phyloP scores from a whole-genome alignment of 2,888 invertebrate species.

The Leistus spinibarbis region DNA sequence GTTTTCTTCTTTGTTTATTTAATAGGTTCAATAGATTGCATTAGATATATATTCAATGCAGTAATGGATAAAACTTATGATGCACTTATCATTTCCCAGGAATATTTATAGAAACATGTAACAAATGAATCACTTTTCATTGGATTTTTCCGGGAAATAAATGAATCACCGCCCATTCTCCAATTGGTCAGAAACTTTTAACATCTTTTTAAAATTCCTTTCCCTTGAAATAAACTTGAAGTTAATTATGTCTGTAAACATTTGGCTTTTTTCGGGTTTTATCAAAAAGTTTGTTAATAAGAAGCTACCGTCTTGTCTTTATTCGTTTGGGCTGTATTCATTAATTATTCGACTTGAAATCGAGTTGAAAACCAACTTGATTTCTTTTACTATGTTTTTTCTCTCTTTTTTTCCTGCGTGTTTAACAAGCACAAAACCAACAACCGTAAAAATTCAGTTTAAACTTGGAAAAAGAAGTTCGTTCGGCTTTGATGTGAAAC shows the following conservation, averaged over 20 bases:
- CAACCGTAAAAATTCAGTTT: slow-evolving; percentile 20
- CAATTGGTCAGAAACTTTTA: background rate
- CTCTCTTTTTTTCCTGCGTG: background rate
- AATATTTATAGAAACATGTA: background rate
- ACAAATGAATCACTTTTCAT: background rate
- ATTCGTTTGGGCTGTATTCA: slow-evolving; percentile 26
- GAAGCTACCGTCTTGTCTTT: slow-evolving; percentile 30
- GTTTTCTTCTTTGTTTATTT: too few relatives aligned
- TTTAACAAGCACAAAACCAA: slow-evolving; percentile 21
- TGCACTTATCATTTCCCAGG: background rate
- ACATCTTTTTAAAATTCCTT: background rate
- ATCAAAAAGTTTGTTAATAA: slow-evolving; percentile 35
- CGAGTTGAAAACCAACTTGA: slow-evolving; percentile 9
- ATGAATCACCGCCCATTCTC: background rate
- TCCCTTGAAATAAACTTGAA: background rate
- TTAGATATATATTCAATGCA: background rate
- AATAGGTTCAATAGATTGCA: too few relatives aligned
- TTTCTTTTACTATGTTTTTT: background rate
- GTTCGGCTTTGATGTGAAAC: slow-evolving; percentile 1
- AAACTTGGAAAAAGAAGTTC: background rate
- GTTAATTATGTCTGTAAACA: slow-evolving; percentile 38
- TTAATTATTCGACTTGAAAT: slow-evolving; percentile 28
- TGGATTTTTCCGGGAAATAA: background rate
- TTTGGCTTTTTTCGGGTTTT: slow-evolving; percentile 28
- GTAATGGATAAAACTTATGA: background rate